A percentile compares a stretch with the other conserved stretches of the same genome.
These are phyloP conservation scores for Zaprionus ornatus DNA, from an alignment of 1,140 invertebrate genomes.

Conservation along the genomic window DNA sequence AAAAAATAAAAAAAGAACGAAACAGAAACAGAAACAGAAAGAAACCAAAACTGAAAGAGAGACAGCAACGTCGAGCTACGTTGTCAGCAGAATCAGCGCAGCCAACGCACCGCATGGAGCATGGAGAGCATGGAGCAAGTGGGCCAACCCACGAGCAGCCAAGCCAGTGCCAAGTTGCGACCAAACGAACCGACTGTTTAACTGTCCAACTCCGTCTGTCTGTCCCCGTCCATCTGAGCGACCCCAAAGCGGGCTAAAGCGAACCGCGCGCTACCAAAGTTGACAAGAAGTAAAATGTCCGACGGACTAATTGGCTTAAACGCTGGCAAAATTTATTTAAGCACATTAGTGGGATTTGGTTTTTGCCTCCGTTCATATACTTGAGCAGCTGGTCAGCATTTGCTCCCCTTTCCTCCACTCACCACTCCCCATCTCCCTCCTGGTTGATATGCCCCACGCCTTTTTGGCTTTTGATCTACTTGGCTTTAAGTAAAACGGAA, in stretches of 20 bases:
- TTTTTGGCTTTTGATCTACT: slow-evolving; percentile 52
- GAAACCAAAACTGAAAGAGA: slow-evolving; percentile 26
- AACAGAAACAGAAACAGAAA: slow-evolving; percentile 15
- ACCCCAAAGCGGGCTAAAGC: slow-evolving; percentile 65
- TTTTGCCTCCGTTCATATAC: slow-evolving; percentile 49
- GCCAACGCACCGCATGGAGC: slow-evolving; percentile 50
- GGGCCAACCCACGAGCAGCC: slow-evolving; percentile 52
- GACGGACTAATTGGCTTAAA: slow-evolving; percentile 84
- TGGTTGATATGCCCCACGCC: neutral
- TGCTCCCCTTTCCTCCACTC: neutral
- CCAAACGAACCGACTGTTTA: neutral
- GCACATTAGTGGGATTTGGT: slow-evolving; percentile 83
- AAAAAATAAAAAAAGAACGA: slow-evolving; percentile 21
- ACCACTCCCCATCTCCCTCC: neutral
- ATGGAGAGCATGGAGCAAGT: slow-evolving; percentile 47
- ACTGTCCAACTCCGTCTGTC: neutral
- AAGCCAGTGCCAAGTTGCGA: neutral
- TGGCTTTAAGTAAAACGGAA: slow-evolving; percentile 44
- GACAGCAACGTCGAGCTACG: slow-evolving; percentile 50
- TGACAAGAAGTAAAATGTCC: slow-evolving; percentile 84
- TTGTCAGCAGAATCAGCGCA: slow-evolving; percentile 65
- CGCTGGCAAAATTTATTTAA: slow-evolving; percentile 84
- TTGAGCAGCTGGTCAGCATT: slow-evolving; percentile 52
- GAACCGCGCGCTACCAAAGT: slow-evolving; percentile 71
- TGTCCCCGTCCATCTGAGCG: slow-evolving; percentile 9